These are phyloP conservation scores for Megalops cyprinoides DNA, from an alignment of 2,797 vertebrate genomes.

Conservation along the genomic window DNA sequence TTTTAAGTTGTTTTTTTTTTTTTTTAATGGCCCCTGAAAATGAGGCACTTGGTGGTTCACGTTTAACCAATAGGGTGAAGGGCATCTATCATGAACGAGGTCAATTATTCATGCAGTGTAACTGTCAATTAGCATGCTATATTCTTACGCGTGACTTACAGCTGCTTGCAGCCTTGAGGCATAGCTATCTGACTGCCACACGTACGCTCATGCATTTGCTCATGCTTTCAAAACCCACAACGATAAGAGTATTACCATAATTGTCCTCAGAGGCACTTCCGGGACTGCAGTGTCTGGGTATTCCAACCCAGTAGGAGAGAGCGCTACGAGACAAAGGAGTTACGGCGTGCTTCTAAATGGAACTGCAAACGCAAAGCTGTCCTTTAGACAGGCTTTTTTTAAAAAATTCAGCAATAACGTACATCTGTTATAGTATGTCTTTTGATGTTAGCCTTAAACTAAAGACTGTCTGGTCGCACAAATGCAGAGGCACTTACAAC, in stretches of 20 bases:
- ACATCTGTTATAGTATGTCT: neutral
- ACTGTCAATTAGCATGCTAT: conserved; percentile 15
- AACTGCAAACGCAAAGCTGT: neutral
- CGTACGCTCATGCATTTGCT: conserved; percentile 6
- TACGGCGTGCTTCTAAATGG: neutral
- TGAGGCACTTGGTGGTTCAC: neutral
- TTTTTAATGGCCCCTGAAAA: neutral
- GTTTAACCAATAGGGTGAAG: neutral
- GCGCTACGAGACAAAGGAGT: neutral
- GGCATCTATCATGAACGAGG: conserved; percentile 10
- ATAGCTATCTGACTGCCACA: neutral
- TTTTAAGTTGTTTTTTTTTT: neutral
- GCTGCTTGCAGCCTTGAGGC: neutral
- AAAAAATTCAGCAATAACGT: neutral
- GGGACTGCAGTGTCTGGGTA: conserved; percentile 23
- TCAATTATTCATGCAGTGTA: conserved; percentile 7
- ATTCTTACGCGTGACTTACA: conserved; percentile 2
- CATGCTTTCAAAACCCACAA: neutral
- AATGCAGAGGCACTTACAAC: conserved; percentile 15
- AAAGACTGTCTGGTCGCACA: neutral
- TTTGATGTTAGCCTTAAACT: neutral
- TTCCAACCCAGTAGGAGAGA: conserved; percentile 9
- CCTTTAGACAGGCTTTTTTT: neutral
- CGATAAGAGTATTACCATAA: neutral
- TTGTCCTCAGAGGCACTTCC: conserved; percentile 19